Evolutionary conservation across 1,140 invertebrate species (phyloP).

Genomic region (Aphelenchoides besseyi): DNA sequence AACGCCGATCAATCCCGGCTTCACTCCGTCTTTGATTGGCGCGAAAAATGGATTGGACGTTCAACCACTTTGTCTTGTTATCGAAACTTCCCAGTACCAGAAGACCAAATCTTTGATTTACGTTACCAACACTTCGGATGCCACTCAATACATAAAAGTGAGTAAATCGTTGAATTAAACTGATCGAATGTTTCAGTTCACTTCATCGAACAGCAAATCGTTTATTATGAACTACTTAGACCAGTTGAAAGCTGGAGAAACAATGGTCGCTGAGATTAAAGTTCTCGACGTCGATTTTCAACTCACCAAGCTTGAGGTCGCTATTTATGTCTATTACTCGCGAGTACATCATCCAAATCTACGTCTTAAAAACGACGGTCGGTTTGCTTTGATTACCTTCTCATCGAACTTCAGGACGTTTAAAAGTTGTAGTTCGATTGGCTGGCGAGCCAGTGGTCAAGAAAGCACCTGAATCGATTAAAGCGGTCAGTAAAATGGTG

Average conservation of each 20-base stretch:
- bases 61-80: background rate
- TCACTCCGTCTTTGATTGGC: background rate
- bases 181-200: constrained; percentile 10
- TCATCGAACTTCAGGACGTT: no score
- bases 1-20: background rate
- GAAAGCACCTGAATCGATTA: no score
- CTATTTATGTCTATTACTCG: no score
- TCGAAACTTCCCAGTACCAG: background rate
- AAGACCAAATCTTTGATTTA: background rate
- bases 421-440: no score
- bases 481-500: no score
- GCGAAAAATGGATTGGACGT: background rate
- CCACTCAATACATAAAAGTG: background rate
- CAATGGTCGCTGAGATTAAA: constrained; percentile 6
- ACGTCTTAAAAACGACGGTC: no score
- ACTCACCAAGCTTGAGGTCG: no score
- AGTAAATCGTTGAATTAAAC: background rate
- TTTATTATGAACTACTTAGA: background rate
- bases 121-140: background rate
- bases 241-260: background rate
- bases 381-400: no score
- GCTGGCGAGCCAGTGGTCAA: no score
- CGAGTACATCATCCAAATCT: no score
- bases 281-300: no score
- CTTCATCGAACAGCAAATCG: constrained; percentile 4